Evolutionary conservation across 2,888 invertebrate genomes (phyloP).

Genomic region (Bellardia bayeri): DNA sequence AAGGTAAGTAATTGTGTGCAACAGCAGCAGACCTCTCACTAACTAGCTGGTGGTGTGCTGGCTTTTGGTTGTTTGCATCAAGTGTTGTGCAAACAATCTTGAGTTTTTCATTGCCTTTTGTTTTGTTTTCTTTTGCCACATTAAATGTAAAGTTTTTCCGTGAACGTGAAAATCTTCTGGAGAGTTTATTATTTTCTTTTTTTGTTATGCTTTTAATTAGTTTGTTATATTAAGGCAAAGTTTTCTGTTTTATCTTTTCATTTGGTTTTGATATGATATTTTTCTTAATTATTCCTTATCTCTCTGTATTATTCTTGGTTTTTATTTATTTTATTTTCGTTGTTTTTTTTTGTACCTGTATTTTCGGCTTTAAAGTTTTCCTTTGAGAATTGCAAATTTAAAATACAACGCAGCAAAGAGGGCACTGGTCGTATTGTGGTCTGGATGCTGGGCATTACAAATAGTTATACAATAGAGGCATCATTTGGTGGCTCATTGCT

Average conservation of each 20-base stretch:
- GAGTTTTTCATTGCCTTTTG: slow-evolving; percentile 39
- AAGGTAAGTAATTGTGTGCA: slow-evolving; percentile 86
- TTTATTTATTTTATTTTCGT: slow-evolving; percentile 21
- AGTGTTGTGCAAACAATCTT: slow-evolving; percentile 58
- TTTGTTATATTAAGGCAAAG: slow-evolving; percentile 46
- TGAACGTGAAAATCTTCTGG: slow-evolving; percentile 52
- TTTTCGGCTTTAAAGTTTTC: slow-evolving; percentile 87
- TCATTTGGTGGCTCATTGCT: slow-evolving; percentile 96
- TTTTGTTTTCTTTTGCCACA: slow-evolving; percentile 51
- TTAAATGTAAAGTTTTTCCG: slow-evolving; percentile 30
- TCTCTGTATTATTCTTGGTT: slow-evolving; percentile 24
- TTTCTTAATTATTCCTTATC: slow-evolving; percentile 55
- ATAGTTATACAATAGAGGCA: slow-evolving; percentile 98
- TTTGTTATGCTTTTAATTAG: slow-evolving; percentile 61
- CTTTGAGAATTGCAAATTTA: slow-evolving; percentile 97
- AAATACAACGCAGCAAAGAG: slow-evolving; percentile 96
- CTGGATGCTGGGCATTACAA: slow-evolving; percentile 97
- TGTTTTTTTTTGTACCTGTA: slow-evolving; percentile 19
- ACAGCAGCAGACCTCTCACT: not conserved
- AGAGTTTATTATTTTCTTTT: slow-evolving; percentile 17
- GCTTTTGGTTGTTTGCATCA: slow-evolving; percentile 11
- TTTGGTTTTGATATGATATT: slow-evolving; percentile 34
- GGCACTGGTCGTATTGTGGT: slow-evolving; percentile 97
- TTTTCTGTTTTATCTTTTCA: slow-evolving; percentile 29
- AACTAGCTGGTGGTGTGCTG: not conserved